Evolutionary conservation across 2,888 invertebrate species (phyloP), one percentile per base, ranked within the genome.

Genomic region (Habrosyne pyritoides): DNA sequence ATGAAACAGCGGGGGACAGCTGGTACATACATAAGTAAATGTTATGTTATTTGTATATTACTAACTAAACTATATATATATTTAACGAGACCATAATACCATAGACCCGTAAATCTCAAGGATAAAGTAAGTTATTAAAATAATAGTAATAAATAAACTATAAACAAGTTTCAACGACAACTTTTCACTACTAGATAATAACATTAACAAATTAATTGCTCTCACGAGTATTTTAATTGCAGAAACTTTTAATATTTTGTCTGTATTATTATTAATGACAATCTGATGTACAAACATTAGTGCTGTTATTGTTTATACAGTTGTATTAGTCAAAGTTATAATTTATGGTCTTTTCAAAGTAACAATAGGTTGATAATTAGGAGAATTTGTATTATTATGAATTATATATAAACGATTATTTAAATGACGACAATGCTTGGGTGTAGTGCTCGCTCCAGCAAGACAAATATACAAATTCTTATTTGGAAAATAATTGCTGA

Each of bases 181-280:
- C 60, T 78, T 42, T 78, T 71, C 69, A 65, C 64, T 62, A 64
- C 61, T 66, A 63, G 66, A 75, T 73, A 73, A n/a, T 50, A 30
- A 30, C 30, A 50, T 74, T 71, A 69, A 66, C 65, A 61, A 62
- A 75, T 79, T 79, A 67, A 79, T 75, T 54, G 58, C 65, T 65
- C 78, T 68, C 78, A 12, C 21, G 79, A 53, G 78, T 42, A 57
- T 61, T 73, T 73, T 69, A 73, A 75, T 68, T 70, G 71, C 67
- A 58, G 54, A 18, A 66, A 76, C 71, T 77, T 77, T 73, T 75
- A 70, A 69, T 66, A 60, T 60, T 65, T 60, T 61, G 63, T 57
- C 47, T 49, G 57, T 59, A 57, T 64, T 61, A 52, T 64, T 66
- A 58, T 61, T 64, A 63, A 69, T 68, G 58, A 56, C 53, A 53